Conservation (phyloP, 2,113 vertebrate genomes). For the Grallaria varia region DNA sequence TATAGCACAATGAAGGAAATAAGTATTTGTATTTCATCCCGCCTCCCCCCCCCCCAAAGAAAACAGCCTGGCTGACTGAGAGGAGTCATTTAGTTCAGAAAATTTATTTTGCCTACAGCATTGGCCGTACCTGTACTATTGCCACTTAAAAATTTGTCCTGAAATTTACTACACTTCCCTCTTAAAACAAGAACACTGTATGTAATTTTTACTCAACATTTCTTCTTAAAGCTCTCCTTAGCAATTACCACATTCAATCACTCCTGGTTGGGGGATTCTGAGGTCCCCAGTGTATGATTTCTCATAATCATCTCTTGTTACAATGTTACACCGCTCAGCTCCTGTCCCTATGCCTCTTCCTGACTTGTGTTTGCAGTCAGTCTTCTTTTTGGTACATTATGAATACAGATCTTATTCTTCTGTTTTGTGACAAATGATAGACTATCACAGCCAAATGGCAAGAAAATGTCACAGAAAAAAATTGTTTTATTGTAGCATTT, state of each 20-base stretch:
- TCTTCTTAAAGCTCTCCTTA: constrained; percentile 30
- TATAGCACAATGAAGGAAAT: background rate
- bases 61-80: constrained; percentile 23
- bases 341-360: background rate
- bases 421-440: constrained; percentile 59
- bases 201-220: constrained; percentile 37
- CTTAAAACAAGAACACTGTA: constrained; percentile 18
- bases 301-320: constrained; percentile 32
- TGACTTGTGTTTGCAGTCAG: constrained; percentile 10
- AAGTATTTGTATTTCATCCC: constrained; percentile 26
- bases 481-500: constrained; percentile 39
- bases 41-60: no score
- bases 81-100: constrained; percentile 37
- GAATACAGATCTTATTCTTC: constrained; percentile 56
- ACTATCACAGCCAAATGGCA: constrained; percentile 47
- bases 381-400: constrained; percentile 9
- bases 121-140: background rate
- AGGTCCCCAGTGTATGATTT: constrained; percentile 8
- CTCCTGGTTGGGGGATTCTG: background rate
- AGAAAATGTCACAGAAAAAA: constrained; percentile 41
- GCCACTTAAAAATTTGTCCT: constrained; percentile 40
- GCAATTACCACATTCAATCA: constrained; percentile 36
- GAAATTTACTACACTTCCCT: constrained; percentile 61
- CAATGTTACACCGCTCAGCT: constrained; percentile 20
- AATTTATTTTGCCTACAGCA: constrained; percentile 46